Percentiles rank a stretch among this genome's conserved stretches.
Evolutionary conservation across 2,113 vertebrate species (phyloP).

Genomic region (Eurystomus gularis): DNA sequence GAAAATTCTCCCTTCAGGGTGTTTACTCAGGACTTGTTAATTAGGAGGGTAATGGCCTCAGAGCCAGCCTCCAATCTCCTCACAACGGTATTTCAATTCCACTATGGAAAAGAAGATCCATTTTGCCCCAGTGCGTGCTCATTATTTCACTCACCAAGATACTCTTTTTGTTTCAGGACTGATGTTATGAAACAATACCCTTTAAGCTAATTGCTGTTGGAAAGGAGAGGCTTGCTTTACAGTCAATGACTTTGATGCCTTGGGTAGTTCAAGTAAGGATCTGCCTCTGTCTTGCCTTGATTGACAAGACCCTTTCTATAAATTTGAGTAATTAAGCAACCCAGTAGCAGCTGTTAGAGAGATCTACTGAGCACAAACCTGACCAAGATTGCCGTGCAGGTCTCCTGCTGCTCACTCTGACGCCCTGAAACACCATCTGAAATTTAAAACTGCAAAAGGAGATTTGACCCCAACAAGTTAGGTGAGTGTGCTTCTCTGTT

Average conservation of each 20-base stretch:
- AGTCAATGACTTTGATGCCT: conserved; percentile 67
- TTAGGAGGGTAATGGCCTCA: background rate
- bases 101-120: conserved; percentile 3
- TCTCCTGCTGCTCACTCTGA: background rate
- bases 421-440: conserved; percentile 10
- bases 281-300: conserved; percentile 72
- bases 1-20: background rate
- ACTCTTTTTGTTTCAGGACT: conserved; percentile 51
- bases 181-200: conserved; percentile 67
- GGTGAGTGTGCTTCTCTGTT: conserved; percentile 63
- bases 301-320: conserved; percentile 74
- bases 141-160: conserved; percentile 58
- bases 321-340: conserved; percentile 67
- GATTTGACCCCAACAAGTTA: background rate
- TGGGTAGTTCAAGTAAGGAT: conserved; percentile 73
- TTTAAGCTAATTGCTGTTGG: conserved; percentile 55
- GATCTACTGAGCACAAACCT: conserved; percentile 11
- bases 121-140: conserved; percentile 45
- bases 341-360: conserved; percentile 31
- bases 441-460: conserved; percentile 2
- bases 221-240: conserved; percentile 62
- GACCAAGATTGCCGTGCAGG: background rate
- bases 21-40: background rate
- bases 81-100: conserved; percentile 6
- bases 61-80: background rate